Percentiles rank a stretch among this genome's conserved stretches.
Evolutionary conservation across 2,797 vertebrate genomes (phyloP).

Genomic region (Molothrus aeneus): DNA sequence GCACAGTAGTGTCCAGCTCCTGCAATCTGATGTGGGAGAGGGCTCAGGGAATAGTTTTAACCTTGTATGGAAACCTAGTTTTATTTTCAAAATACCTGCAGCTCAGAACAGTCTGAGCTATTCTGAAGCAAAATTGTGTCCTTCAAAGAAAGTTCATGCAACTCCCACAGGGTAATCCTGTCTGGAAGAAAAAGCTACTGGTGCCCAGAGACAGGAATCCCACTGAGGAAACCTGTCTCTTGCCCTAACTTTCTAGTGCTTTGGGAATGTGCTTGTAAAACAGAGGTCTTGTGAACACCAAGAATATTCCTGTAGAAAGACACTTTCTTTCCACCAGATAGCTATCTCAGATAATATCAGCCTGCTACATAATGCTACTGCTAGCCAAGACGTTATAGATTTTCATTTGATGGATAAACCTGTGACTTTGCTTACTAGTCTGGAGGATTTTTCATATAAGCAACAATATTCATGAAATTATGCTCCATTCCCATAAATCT

Average conservation of each 20-base stretch:
- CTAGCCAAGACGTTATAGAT: neutral
- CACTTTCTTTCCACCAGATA: neutral
- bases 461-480: neutral
- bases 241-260: neutral
- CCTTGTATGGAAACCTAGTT: slow-evolving; percentile 46
- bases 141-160: slow-evolving; percentile 2
- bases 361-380: neutral
- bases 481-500: neutral
- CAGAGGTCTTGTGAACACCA: neutral
- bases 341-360: neutral
- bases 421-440: neutral
- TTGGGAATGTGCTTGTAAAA: neutral
- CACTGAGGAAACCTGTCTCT: neutral
- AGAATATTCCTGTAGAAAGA: neutral
- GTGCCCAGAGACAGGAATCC: neutral
- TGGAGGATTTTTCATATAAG: neutral
- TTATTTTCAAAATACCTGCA: slow-evolving; percentile 63
- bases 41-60: slow-evolving; percentile 33
- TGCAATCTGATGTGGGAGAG: slow-evolving; percentile 19
- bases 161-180: neutral
- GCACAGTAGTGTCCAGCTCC: neutral
- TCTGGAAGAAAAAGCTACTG: neutral
- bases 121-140: slow-evolving; percentile 15
- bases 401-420: neutral
- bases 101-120: slow-evolving; percentile 22